These are phyloP conservation scores for Gasterosteus nipponicus DNA, from an alignment of 2,113 vertebrate species.

Conservation along the genomic window DNA sequence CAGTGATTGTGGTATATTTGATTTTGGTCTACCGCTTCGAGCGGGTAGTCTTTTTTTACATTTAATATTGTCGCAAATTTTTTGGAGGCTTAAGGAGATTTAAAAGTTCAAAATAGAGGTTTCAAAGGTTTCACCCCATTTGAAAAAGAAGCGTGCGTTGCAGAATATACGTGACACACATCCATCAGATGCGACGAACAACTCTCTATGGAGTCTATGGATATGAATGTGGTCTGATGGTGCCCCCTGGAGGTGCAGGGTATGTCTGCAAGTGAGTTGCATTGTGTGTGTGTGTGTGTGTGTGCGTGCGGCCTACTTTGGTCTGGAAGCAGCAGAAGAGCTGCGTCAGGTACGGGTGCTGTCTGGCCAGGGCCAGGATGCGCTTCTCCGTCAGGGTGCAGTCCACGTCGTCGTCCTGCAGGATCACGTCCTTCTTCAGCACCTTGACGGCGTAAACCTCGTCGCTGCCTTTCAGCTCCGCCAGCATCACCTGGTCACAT, in stretches of 20 bases:
- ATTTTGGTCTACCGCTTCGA: no score
- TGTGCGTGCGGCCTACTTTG: slow-evolving; percentile 79
- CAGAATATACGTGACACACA: no score
- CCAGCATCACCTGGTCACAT: slow-evolving; percentile 91
- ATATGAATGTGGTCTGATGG: neutral
- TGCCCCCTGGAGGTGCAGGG: neutral
- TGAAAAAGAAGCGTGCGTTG: neutral
- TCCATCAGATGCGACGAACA: no score
- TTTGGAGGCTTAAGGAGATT: neutral
- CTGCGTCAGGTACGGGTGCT: slow-evolving; percentile 95
- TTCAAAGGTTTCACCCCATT: neutral
- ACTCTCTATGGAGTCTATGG: neutral
- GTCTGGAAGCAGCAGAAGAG: slow-evolving; percentile 99
- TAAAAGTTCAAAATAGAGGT: neutral
- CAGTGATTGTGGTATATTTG: neutral
- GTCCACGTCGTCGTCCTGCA: slow-evolving; percentile 97
- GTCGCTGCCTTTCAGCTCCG: slow-evolving; percentile 93
- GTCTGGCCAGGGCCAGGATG: slow-evolving; percentile 92
- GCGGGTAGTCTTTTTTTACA: neutral
- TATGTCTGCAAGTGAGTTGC: neutral
- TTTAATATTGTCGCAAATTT: neutral
- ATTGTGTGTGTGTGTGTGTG: neutral
- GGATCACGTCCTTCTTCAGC: slow-evolving; percentile 96
- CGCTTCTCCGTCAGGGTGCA: slow-evolving; percentile 98
- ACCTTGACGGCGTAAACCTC: slow-evolving; percentile 97